phyloP scores from a whole-genome alignment of 2,888 invertebrate genomes.

The Phortica magna region DNA sequence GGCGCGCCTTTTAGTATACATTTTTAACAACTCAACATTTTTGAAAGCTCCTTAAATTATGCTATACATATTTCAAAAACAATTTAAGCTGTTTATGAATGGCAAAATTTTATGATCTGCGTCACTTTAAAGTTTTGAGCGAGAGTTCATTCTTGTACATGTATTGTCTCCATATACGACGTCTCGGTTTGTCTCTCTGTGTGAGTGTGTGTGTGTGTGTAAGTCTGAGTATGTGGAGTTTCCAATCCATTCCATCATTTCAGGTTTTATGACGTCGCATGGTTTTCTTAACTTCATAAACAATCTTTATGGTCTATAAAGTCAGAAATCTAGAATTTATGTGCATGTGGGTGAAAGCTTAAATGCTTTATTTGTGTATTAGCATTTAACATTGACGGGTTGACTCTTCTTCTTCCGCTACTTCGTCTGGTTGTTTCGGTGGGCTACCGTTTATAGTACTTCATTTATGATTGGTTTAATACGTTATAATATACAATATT shows the following conservation, averaged over 20 bases:
- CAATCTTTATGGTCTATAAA: slow-evolving; percentile 20
- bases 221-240: not conserved
- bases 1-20: not conserved
- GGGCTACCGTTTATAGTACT: not conserved
- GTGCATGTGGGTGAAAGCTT: slow-evolving; percentile 10
- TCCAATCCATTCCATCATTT: slow-evolving; percentile 3
- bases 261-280: not conserved
- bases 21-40: not conserved
- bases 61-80: slow-evolving; percentile 30
- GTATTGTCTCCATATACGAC: not conserved
- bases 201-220: not conserved
- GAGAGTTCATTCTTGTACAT: not conserved
- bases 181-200: not conserved
- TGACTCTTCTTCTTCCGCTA: not conserved
- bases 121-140: slow-evolving; percentile 25
- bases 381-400: not conserved
- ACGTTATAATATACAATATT: not conserved
- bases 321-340: slow-evolving; percentile 16
- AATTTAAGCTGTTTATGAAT: slow-evolving; percentile 30
- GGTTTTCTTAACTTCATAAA: slow-evolving; percentile 18
- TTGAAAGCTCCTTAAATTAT: slow-evolving; percentile 20
- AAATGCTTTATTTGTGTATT: slow-evolving; percentile 18
- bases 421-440: not conserved
- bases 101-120: slow-evolving; percentile 24
- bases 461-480: not conserved